Evolutionary conservation across 2,888 invertebrate genomes (phyloP).

Genomic region (Phragmatobia fuliginosa): DNA sequence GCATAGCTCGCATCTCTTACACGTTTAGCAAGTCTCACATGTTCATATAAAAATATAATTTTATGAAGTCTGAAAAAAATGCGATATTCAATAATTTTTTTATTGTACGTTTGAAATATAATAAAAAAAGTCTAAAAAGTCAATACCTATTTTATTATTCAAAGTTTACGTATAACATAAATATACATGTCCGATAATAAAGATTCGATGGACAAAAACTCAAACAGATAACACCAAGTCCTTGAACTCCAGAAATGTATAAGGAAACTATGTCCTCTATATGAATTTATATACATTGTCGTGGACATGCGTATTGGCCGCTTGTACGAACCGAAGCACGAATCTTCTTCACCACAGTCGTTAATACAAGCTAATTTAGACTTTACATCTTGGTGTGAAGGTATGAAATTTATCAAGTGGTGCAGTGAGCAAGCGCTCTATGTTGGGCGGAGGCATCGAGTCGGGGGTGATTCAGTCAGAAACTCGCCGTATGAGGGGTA

Average conservation of each 20-base stretch:
- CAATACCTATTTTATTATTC: constrained; percentile 13
- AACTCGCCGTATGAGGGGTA: constrained; percentile 78
- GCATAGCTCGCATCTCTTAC: neutral
- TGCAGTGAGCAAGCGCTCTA: constrained; percentile 81
- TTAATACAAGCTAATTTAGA: constrained; percentile 54
- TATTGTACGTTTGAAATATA: neutral
- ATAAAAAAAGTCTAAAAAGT: no score
- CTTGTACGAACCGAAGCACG: constrained; percentile 80
- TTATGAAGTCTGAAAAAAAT: no score
- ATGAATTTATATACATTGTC: constrained; percentile 79
- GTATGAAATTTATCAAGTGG: constrained; percentile 54
- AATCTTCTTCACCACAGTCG: constrained; percentile 77
- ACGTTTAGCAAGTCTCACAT: neutral
- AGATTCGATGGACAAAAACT: constrained; percentile 69
- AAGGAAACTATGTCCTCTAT: constrained; percentile 83
- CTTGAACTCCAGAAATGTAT: constrained; percentile 84
- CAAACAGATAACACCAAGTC: constrained; percentile 79
- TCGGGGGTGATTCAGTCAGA: constrained; percentile 84
- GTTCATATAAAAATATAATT: no score
- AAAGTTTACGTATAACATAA: constrained; percentile 48
- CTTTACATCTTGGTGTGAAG: constrained; percentile 53
- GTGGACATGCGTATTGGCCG: constrained; percentile 86
- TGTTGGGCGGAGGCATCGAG: constrained; percentile 85
- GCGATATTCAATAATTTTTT: no score
- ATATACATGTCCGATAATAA: constrained; percentile 56